Evolutionary conservation across 2,113 vertebrate genomes (phyloP), one percentile per base, ranked within the genome.

Genomic region (Peromyscus californicus): DNA sequence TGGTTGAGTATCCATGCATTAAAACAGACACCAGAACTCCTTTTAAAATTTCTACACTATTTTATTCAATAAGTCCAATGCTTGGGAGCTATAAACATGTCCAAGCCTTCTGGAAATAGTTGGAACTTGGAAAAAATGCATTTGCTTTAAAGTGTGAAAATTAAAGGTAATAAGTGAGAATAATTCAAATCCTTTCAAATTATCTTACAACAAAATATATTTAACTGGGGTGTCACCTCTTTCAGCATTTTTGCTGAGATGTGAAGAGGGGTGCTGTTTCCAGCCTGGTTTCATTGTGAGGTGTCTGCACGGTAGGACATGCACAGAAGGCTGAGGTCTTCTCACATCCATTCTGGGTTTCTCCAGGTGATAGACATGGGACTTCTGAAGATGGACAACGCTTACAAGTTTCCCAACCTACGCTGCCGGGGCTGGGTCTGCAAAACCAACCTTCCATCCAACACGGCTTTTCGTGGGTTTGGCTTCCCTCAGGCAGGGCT

Each of bases 361-460:
- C 88, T 92, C 1, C 94, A 98, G 98, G 97, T 98, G n/a, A 21
- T 97, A 65, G 98, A 98, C 12, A 90, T 57, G 3, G 93, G 97
- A 29, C 67, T 99, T 17, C 97, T 99, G 63, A 99, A 99, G 96
- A 75, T 99, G 83, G 99, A 99, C 90, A 99, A 98, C 7, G 97
- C 98, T 15, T 99, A 99, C 97, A 98, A 98, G 93, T 99, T 99
- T 86, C 99, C 99, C 10, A 99, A 99, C 98, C 97, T 99, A 79
- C 97, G 97, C 36, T 99, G 99, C 75, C 83, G 57, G 0, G 97
- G 84, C 0, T 59, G 87, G 2, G 98, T 96, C 24, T 99, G 99
- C 98, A 99, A 93, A 94, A 99, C 99, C 80, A 99, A 99, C 98
- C 98, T 99, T 87, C 99, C 99, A 1, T 99, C 99, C 92, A 99